phyloP scores from a whole-genome alignment of 2,797 vertebrate genomes.

The Enteromius viviparus region DNA sequence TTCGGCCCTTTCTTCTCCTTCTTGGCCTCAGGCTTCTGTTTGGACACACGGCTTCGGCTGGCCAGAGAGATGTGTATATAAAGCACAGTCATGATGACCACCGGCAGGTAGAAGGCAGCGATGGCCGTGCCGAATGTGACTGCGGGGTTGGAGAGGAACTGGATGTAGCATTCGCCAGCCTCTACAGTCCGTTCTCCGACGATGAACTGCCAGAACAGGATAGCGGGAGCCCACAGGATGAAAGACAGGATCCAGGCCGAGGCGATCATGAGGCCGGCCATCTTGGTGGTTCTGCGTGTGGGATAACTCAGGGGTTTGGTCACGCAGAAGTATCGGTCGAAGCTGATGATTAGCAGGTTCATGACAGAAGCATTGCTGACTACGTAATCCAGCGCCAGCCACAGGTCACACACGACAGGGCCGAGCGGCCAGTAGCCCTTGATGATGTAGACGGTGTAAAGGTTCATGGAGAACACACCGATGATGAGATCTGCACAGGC shows the following conservation, averaged over 20 bases:
- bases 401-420: conserved; percentile 93
- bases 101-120: conserved; percentile 96
- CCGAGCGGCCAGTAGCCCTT: conserved; percentile 97
- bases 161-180: conserved; percentile 85
- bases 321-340: conserved; percentile 98
- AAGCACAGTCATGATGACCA: conserved; percentile 97
- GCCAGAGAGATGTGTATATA: conserved; percentile 97
- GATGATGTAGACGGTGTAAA: conserved; percentile 95
- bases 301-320: conserved; percentile 97
- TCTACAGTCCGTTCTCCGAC: conserved; percentile 78
- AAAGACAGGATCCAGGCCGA: conserved; percentile 89
- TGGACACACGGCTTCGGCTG: conserved; percentile 91
- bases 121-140: conserved; percentile 97
- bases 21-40: conserved; percentile 85
- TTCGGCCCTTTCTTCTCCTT: conserved; percentile 83
- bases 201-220: conserved; percentile 91
- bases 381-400: conserved; percentile 96
- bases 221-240: conserved; percentile 95
- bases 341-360: conserved; percentile 98
- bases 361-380: conserved; percentile 98
- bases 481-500: conserved; percentile 97
- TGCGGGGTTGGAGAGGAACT: conserved; percentile 95
- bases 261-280: conserved; percentile 91
- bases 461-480: conserved; percentile 96
- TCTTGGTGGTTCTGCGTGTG: conserved; percentile 94